Evolutionary conservation across 2,797 vertebrate genomes (phyloP).

Genomic region (Sardinella longiceps): DNA sequence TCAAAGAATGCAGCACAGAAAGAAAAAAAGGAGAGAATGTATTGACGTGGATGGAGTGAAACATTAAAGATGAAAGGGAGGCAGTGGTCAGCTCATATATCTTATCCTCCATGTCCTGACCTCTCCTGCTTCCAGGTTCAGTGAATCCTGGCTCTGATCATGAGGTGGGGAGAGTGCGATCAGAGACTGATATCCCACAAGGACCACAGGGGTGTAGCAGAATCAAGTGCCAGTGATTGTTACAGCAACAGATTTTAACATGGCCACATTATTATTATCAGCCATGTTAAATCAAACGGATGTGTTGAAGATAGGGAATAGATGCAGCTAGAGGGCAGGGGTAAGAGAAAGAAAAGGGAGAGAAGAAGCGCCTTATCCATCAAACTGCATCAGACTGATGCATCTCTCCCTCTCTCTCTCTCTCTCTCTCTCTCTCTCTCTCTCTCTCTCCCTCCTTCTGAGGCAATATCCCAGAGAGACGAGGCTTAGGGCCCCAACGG

Average conservation of each 20-base stretch:
- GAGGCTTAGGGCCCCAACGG: conserved; percentile 14
- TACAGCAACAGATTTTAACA: neutral
- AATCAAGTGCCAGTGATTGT: neutral
- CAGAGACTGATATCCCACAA: neutral
- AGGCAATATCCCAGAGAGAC: conserved; percentile 38
- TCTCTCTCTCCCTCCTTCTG: conserved; percentile 27
- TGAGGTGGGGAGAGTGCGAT: neutral
- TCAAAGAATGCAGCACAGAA: neutral
- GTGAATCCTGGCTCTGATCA: neutral
- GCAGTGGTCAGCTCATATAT: neutral
- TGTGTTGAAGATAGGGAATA: neutral
- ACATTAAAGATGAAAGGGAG: too few relatives aligned
- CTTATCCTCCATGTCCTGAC: too few relatives aligned
- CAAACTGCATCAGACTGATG: conserved; percentile 21
- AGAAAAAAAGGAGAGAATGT: neutral
- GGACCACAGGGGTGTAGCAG: neutral
- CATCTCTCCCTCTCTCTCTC: conserved; percentile 26
- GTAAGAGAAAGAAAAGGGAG: neutral
- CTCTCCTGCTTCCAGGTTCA: neutral
- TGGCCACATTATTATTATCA: neutral
- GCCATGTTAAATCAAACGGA: neutral
- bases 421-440: conserved; percentile 23
- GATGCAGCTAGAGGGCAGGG: neutral
- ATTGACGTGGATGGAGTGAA: too few relatives aligned
- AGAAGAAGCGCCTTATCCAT: neutral